A percentile compares a stretch with the other conserved stretches of the same genome.
Conservation (phyloP, 2,113 vertebrate species). For the Bos taurus region ARS-UCD2.0 NC_037343.1:44291001-44291500, state of each 20-base stretch:
- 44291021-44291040: neutral
- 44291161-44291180: neutral
- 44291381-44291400: neutral
- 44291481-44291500: neutral
- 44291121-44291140: neutral
- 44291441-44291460: neutral
- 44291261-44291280: neutral
- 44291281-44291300: neutral
- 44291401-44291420: rapidly evolving
- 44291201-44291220: neutral
- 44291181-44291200: neutral
- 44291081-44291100: neutral
- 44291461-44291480: neutral
- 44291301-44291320: neutral
- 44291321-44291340: neutral
- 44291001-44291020: neutral
- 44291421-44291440: neutral
- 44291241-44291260: neutral
- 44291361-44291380: neutral
- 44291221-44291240: neutral
- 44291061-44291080: neutral
- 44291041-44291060: neutral
- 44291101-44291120: neutral
- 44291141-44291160: neutral
- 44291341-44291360: neutral